Conservation (phyloP, 2,888 invertebrate genomes). For the Nomada flava region DNA sequence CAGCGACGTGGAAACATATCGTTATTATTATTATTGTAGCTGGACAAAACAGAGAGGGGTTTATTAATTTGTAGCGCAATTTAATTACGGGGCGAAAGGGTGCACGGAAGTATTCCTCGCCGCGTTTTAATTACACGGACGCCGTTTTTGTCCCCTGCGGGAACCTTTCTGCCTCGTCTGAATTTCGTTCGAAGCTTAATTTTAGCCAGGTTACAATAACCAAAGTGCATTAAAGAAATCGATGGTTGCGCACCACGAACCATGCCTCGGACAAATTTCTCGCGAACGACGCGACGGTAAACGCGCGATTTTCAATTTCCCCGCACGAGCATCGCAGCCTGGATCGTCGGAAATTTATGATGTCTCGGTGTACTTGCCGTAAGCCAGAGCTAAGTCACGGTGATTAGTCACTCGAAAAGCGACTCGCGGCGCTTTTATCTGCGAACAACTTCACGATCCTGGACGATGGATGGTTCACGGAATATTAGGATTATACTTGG, state of each 20-base stretch:
- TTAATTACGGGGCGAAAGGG: conserved; percentile 26
- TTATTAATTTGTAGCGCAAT: conserved; percentile 41
- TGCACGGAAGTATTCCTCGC: conserved; percentile 8
- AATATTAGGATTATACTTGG: conserved; percentile 61
- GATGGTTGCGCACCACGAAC: too few relatives aligned
- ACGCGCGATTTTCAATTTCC: conserved; percentile 42
- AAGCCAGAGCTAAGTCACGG: conserved; percentile 61
- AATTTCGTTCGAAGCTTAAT: conserved; percentile 6
- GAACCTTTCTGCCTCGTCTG: neutral
- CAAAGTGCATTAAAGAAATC: neutral
- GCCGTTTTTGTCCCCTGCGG: neutral
- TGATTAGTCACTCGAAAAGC: conserved; percentile 63
- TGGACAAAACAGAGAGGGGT: conserved; percentile 3
- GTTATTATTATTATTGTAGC: neutral
- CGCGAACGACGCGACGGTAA: neutral
- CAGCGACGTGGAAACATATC: neutral
- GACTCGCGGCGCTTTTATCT: conserved; percentile 60
- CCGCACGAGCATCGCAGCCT: conserved; percentile 22
- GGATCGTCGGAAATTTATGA: conserved; percentile 54
- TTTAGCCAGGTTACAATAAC: neutral
- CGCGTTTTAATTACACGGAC: conserved; percentile 34
- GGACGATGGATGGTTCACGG: conserved; percentile 58
- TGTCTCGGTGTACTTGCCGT: conserved; percentile 37
- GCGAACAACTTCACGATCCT: conserved; percentile 59
- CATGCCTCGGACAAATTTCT: too few relatives aligned